These are phyloP conservation scores for Rhombomys opimus DNA, from an alignment of 2,113 vertebrate species.

Conservation along the genomic window DNA sequence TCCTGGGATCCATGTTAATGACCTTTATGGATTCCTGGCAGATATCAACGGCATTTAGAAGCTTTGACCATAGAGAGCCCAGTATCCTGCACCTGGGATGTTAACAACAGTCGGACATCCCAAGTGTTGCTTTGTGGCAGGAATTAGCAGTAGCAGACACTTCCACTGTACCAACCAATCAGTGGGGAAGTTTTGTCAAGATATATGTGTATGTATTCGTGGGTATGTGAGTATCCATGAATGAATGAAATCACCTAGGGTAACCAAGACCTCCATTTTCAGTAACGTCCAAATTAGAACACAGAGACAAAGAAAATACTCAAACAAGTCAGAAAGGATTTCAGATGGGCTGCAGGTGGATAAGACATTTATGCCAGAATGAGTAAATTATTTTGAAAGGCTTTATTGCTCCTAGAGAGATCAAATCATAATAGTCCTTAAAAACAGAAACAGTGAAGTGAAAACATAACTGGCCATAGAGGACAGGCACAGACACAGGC, in stretches of 20 bases:
- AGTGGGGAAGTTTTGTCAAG: background rate
- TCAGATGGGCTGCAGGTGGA: background rate
- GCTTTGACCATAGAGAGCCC: background rate
- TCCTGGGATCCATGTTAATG: background rate
- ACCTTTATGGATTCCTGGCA: background rate
- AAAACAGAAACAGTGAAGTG: background rate
- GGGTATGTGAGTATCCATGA: background rate
- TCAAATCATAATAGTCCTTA: background rate
- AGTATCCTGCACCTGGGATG: too few relatives aligned
- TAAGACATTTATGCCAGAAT: background rate
- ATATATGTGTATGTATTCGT: background rate
- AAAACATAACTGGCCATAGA: background rate
- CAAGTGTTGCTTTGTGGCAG: background rate
- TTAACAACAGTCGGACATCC: background rate
- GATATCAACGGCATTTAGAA: background rate
- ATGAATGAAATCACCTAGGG: background rate
- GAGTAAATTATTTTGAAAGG: background rate
- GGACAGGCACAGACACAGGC: background rate
- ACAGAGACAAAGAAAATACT: background rate
- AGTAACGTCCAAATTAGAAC: background rate
- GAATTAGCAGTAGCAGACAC: background rate
- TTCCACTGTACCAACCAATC: background rate
- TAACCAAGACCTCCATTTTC: background rate
- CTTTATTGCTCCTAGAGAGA: accelerated
- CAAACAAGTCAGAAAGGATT: background rate